A percentile compares a stretch with the other conserved stretches of the same genome.
Conservation (phyloP, 2,113 vertebrate species). For the Podarcis raffonei region DNA sequence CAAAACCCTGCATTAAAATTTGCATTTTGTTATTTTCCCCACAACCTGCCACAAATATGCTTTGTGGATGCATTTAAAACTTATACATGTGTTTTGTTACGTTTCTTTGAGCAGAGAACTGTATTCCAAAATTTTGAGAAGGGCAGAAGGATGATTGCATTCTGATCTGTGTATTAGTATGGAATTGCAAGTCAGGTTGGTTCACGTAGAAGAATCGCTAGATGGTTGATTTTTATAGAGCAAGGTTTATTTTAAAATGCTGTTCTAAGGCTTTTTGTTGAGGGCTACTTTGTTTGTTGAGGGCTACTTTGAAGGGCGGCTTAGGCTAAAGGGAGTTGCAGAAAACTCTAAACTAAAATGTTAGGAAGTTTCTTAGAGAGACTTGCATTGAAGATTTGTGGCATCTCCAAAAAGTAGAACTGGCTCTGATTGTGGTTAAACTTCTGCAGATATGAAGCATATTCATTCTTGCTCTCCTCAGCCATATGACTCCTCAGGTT, state of each 20-base stretch:
- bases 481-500: constrained; percentile 84
- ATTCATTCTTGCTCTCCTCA: constrained; percentile 91
- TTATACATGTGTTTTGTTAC: background rate
- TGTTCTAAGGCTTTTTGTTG: background rate
- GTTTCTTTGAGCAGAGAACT: background rate
- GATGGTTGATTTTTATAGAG: background rate
- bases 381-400: constrained; percentile 84
- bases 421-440: constrained; percentile 89
- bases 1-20: too few species aligned
- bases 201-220: background rate
- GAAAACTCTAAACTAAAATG: background rate
- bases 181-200: background rate
- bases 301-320: background rate
- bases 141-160: too few species aligned
- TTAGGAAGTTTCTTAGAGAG: background rate
- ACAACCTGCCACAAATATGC: too few species aligned
- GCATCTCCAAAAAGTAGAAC: constrained; percentile 89
- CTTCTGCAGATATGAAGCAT: constrained; percentile 86
- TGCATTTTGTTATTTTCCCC: too few species aligned
- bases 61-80: background rate
- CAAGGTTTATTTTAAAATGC: background rate
- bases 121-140: background rate
- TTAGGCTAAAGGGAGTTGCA: background rate
- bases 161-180: too few species aligned
- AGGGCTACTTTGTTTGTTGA: background rate